These are phyloP conservation scores for Valencia hispanica DNA, from an alignment of 2,797 vertebrate species.

Conservation along the genomic window DNA sequence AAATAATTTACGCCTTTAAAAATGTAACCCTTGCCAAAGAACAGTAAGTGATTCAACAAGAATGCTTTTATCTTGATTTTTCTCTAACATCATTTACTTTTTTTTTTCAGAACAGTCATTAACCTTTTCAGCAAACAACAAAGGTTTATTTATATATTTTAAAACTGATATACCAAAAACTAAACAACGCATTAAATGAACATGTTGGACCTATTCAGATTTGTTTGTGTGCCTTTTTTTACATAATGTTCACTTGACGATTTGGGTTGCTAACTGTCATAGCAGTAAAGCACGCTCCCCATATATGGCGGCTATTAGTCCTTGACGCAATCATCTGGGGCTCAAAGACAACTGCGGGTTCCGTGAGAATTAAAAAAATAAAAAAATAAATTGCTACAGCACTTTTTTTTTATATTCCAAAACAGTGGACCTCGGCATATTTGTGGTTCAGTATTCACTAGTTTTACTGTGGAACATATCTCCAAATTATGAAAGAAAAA, in stretches of 20 bases:
- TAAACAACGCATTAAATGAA: background rate
- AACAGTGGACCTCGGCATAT: background rate
- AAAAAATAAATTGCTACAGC: background rate
- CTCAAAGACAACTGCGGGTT: background rate
- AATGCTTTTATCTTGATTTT: background rate
- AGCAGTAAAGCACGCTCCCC: background rate
- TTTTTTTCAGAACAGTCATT: background rate
- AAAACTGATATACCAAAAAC: background rate
- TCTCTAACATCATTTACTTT: background rate
- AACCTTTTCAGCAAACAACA: background rate
- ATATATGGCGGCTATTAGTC: background rate
- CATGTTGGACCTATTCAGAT: background rate
- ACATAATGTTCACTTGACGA: background rate
- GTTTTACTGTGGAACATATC: background rate
- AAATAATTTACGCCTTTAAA: background rate
- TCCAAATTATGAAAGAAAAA: background rate
- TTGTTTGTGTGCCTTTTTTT: background rate
- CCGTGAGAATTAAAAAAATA: background rate
- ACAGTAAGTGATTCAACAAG: background rate
- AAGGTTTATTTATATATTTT: background rate
- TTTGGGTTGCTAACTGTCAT: background rate
- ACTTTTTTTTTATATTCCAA: background rate
- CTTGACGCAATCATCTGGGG: background rate
- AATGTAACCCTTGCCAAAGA: background rate
- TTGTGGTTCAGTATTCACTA: background rate